Percentiles rank a stretch among this genome's conserved stretches.
These are phyloP conservation scores for Macrotus californicus DNA, from an alignment of 2,113 vertebrate species.

Conservation along the genomic window DNA sequence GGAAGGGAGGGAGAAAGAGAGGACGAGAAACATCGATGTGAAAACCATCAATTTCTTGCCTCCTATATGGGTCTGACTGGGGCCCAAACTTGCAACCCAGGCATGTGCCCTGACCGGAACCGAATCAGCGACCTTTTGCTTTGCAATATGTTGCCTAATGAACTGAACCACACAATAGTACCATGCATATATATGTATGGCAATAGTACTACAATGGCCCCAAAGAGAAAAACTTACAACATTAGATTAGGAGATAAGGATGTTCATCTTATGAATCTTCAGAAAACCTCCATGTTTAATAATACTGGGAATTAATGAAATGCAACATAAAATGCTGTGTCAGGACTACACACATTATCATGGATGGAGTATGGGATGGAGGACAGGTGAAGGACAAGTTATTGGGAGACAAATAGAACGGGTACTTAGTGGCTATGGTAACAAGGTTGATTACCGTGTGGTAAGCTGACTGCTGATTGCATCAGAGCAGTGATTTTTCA, in stretches of 20 bases:
- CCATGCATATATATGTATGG: background rate
- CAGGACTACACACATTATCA: background rate
- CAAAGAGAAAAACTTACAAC: background rate
- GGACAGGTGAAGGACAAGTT: background rate
- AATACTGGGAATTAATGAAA: background rate
- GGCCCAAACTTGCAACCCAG: no score
- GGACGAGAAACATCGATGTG: no score
- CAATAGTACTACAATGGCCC: background rate
- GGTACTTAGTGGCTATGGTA: no score
- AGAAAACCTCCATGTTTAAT: background rate
- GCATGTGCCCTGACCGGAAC: no score
- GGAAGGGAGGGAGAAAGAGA: no score
- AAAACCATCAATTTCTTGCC: no score
- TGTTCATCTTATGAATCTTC: background rate
- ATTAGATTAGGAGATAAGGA: background rate
- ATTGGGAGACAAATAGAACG: background rate
- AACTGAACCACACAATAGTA: no score
- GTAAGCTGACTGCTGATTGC: background rate
- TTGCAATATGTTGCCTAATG: no score
- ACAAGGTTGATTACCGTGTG: background rate
- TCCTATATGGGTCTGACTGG: no score
- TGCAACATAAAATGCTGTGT: background rate
- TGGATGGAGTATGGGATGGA: rapidly evolving
- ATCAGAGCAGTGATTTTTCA: no score
- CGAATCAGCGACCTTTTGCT: no score